phyloP scores from a whole-genome alignment of 2,797 vertebrate genomes.

The Catostomus latipinnis region DNA sequence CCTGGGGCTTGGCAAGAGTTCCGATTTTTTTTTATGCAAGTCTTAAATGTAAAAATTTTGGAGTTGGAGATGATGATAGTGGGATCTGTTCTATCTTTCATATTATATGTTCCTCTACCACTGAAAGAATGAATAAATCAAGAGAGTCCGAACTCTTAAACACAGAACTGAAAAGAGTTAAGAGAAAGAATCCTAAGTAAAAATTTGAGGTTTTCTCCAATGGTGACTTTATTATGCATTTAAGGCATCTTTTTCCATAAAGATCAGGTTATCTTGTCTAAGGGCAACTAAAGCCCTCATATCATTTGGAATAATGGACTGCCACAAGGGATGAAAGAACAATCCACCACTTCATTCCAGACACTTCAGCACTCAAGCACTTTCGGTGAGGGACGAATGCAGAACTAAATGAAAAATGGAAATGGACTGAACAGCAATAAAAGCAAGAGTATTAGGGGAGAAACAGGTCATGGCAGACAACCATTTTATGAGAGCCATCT shows the following conservation, averaged over 20 bases:
- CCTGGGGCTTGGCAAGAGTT: too few relatives aligned
- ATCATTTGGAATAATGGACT: too few relatives aligned
- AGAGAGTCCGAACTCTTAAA: neutral
- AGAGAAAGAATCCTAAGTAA: neutral
- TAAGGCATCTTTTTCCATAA: too few relatives aligned
- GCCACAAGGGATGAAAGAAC: too few relatives aligned
- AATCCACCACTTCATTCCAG: too few relatives aligned
- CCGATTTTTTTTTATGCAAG: too few relatives aligned
- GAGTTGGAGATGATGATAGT: neutral
- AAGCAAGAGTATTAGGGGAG: conserved; percentile 21
- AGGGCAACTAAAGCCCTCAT: too few relatives aligned
- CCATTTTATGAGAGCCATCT: conserved; percentile 59
- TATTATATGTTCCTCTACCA: neutral
- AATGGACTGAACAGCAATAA: conserved; percentile 57
- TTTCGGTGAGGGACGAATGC: conserved; percentile 27
- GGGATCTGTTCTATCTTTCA: neutral
- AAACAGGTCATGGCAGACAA: conserved; percentile 57
- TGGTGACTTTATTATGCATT: too few relatives aligned
- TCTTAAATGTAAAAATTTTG: neutral
- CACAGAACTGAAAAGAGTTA: conserved; percentile 6
- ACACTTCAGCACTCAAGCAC: too few relatives aligned
- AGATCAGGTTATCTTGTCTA: too few relatives aligned
- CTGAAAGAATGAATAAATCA: conserved; percentile 13
- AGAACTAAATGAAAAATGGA: conserved; percentile 62
- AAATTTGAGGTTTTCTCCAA: neutral